Conservation (phyloP, 2,888 invertebrate genomes). For the Oscheius sp. region DNA sequence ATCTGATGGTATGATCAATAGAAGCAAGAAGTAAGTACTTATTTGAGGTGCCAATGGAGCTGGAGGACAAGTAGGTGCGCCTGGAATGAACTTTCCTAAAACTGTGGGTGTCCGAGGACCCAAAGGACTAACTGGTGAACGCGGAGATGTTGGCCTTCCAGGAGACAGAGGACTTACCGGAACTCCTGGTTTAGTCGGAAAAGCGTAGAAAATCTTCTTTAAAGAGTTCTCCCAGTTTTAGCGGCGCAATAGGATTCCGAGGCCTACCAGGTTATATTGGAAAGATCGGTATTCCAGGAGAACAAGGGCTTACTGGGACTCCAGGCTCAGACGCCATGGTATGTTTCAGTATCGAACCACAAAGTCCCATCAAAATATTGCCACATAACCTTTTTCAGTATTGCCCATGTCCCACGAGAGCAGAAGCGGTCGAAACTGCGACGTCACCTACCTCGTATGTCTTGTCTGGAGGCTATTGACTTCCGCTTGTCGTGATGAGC, state of each 20-base stretch:
- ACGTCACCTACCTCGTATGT: neutral
- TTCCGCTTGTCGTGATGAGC: neutral
- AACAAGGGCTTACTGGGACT: conserved; percentile 41
- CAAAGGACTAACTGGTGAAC: conserved; percentile 40
- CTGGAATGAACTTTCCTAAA: conserved; percentile 48
- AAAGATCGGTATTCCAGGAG: neutral
- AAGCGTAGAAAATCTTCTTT: neutral
- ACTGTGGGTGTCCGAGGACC: conserved; percentile 50
- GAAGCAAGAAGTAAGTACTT: neutral
- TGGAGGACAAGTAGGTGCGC: conserved; percentile 41
- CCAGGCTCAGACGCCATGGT: conserved; percentile 40
- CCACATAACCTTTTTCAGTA: conserved; percentile 43
- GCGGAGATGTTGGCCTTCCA: conserved; percentile 39
- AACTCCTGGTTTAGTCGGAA: conserved; percentile 2
- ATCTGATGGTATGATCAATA: conserved; percentile 34
- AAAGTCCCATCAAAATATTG: neutral
- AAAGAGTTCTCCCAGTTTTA: neutral
- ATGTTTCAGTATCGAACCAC: neutral
- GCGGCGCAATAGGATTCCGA: neutral
- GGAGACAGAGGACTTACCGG: conserved; percentile 43
- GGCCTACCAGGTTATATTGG: conserved; percentile 16
- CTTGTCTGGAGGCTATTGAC: neutral
- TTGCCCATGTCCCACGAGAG: conserved; percentile 49
- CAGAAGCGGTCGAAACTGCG: conserved; percentile 23
- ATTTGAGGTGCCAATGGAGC: conserved; percentile 38